Evolutionary conservation across 2,797 vertebrate species (phyloP), one percentile per base, ranked within the genome.

Genomic region (Amblyraja radiata): DNA sequence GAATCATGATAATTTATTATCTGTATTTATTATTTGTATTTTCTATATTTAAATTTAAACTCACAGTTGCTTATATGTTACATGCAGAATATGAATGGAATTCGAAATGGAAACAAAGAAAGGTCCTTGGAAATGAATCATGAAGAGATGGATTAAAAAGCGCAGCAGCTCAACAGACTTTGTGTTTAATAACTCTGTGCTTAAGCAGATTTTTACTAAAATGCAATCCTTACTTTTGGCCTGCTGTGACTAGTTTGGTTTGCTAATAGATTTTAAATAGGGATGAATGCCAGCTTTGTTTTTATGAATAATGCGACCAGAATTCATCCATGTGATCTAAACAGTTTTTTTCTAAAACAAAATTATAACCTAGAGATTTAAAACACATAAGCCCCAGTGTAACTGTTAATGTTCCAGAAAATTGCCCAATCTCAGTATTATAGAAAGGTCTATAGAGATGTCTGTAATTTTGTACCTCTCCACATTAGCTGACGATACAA

Each of bases 131-230:
- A 63, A 63, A 63, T 63, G 25, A 83, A 39, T 11, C 11, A 58
- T 21, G 46, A 86, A 86, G 25, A 86, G 83, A 10, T n/a, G 83
- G 83, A 86, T 86, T 63, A 32, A 65, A 65, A 63, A 13, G 79
- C 21, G 5, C 23, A 84, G 21, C 81, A 84, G 6, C 46, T 58
- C 58, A 58, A 84, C 81, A 86, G 58, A 86, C 63, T 84, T 58
- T 86, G 28, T 63, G n/a, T 65, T 65, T 63, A 86, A 86, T 58
- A 63, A 63, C 28, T 32, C 46, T 46, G 13, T 63, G 58, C 25
- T 61, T 86, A 63, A 86, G 54, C 58, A 63, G 83, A 86, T 86
- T 86, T 46, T 86, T 61, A 63, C 58, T 63, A 63, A 86, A 65
- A 58, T 63, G 61, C 61, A 68, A 86, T 14, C 13, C 83, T 32